Base-by-base conservation (phyloP, 1,140 invertebrate genomes). In the Drosophila bifasciata region DNA sequence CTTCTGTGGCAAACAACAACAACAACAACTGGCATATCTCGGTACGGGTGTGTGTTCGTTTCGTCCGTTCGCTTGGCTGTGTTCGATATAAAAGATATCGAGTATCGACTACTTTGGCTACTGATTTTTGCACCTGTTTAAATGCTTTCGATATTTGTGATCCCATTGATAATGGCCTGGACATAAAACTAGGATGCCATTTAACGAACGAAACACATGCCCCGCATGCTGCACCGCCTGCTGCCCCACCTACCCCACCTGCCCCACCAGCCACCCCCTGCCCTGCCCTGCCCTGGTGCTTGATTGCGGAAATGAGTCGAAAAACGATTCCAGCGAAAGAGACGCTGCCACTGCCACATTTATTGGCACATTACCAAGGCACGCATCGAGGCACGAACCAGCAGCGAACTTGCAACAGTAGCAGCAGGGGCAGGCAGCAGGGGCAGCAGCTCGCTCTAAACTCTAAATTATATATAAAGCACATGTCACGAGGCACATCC, bases 391-490 rank as follows among this genome's bases (percentile, higher is more conserved):
- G 62, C 79, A 83, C 79, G 70, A 53, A 72, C 71, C 61, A 58
- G 53, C 16, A 61, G 74, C 57, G n/a, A 41, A 63, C 52, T 15
- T 51, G 41, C 13, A 15, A 74, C 59, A 56, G 68, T 71, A 85
- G 63, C 63, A 77, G 81, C 81, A 85, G 68, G 67, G 59, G 72
- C 76, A 64, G 32, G 72, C 66, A 51, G 50, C 23, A 5, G 11
- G 28, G 15, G n/a, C 48, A 25, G 23, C 48, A 49, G 9, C 2
- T 17, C 7, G 46, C 49, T 32, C n/a, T 16, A 8, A 73, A 90
- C 76, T 79, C 86, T 90, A 90, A 90, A 90, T 90, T 90, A 90
- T 90, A 90, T 85, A 90, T 90, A 86, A 90, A 90, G 86, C 86
- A 90, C 88, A 90, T 90, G 88, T 90, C 86, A 90, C 51, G 68